phyloP scores from a whole-genome alignment of 2,113 vertebrate genomes.

The Piaya cayana region DNA sequence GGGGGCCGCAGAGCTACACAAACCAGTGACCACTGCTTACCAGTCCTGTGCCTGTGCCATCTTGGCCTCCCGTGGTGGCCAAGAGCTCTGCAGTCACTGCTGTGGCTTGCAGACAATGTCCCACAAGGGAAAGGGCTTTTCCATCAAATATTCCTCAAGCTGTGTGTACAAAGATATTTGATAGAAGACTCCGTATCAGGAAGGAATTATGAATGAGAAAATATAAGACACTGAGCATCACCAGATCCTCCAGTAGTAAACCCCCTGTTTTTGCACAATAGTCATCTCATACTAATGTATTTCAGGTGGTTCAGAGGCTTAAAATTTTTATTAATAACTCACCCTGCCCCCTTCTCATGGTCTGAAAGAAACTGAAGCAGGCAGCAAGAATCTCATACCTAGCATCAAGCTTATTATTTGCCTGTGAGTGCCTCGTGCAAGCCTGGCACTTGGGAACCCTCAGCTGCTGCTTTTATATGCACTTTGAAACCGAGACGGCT shows the following conservation, averaged over 20 bases:
- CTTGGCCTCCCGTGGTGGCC: background rate
- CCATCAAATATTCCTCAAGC: background rate
- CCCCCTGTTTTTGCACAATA: background rate
- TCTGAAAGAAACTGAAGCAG: constrained; percentile 2
- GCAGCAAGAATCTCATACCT: background rate
- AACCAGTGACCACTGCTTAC: background rate
- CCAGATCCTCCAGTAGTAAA: background rate
- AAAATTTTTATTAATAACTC: background rate
- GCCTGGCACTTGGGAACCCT: background rate
- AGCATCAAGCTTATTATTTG: background rate
- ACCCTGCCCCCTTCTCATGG: background rate
- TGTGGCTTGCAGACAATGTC: background rate
- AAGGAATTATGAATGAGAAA: background rate
- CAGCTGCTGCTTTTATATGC: background rate
- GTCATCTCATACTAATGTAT: background rate
- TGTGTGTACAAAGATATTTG: background rate
- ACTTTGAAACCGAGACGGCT: background rate
- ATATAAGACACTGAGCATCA: background rate
- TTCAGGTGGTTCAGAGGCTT: background rate
- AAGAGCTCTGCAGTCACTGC: background rate
- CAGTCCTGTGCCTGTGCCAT: background rate
- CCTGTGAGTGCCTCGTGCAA: background rate
- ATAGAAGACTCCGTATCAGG: background rate
- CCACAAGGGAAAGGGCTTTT: background rate
- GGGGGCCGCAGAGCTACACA: background rate